phyloP scores from a whole-genome alignment of 1,140 invertebrate species.

The Harlomillsia oculata region DNA sequence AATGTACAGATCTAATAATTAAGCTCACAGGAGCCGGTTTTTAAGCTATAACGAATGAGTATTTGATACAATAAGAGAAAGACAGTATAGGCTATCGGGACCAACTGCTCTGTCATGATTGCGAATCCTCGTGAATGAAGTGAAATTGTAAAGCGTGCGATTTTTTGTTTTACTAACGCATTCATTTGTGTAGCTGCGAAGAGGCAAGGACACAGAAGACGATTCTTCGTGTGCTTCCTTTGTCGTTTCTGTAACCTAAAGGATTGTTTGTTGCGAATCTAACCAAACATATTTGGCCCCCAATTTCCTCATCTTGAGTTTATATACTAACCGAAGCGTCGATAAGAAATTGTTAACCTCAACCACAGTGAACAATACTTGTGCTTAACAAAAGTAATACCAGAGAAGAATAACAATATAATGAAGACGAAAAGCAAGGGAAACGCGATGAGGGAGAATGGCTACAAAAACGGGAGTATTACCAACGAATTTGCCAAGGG shows the following conservation, averaged over 20 bases:
- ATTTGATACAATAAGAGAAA: too few relatives aligned
- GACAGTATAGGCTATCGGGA: too few relatives aligned
- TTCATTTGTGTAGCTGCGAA: neutral
- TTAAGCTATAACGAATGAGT: too few relatives aligned
- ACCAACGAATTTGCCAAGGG: neutral
- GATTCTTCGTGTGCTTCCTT: neutral
- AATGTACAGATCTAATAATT: too few relatives aligned
- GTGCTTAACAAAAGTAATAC: too few relatives aligned
- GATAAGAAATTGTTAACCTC: neutral
- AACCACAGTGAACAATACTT: too few relatives aligned
- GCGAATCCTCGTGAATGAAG: too few relatives aligned
- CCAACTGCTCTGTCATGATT: too few relatives aligned
- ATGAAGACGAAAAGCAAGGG: constrained; percentile 5
- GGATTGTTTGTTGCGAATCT: neutral
- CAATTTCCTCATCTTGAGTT: neutral
- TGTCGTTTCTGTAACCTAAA: neutral
- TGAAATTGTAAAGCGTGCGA: too few relatives aligned
- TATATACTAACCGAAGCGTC: neutral
- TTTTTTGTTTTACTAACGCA: too few relatives aligned
- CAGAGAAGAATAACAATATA: too few relatives aligned
- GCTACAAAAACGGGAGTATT: neutral
- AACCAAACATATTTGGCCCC: neutral
- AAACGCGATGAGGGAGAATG: neutral
- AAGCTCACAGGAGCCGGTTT: too few relatives aligned
- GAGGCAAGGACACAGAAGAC: neutral